These are phyloP conservation scores for Coregonus clupeaformis DNA, from an alignment of 2,113 vertebrate genomes.

Conservation along the genomic window DNA sequence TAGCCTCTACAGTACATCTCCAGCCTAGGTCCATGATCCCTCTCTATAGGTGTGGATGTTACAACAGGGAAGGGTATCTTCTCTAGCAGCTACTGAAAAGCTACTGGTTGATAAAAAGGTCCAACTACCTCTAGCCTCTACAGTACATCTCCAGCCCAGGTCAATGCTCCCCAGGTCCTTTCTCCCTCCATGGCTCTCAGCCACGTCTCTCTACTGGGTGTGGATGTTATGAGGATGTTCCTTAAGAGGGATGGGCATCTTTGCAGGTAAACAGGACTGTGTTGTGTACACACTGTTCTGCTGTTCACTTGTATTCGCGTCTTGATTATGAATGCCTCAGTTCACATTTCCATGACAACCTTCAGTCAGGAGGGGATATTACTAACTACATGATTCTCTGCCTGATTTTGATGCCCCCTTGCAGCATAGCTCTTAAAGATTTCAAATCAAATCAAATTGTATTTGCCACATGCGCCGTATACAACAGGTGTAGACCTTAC, in stretches of 20 bases:
- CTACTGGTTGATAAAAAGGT: constrained; percentile 11
- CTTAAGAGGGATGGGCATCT: too few relatives aligned
- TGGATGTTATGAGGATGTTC: too few relatives aligned
- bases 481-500: too few relatives aligned
- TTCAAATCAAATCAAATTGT: too few relatives aligned
- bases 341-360: background rate
- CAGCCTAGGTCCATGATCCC: background rate
- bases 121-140: background rate
- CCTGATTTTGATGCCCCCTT: background rate
- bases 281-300: background rate
- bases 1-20: background rate
- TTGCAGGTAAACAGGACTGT: background rate
- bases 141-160: background rate
- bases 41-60: background rate
- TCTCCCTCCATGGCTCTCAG: background rate
- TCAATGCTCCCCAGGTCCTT: background rate
- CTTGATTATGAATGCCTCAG: background rate
- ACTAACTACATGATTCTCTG: background rate
- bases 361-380: background rate
- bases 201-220: background rate
- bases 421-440: too few relatives aligned
- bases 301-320: background rate
- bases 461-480: too few relatives aligned
- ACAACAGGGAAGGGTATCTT: background rate
- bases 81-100: too few relatives aligned